Evolutionary conservation across 2,888 invertebrate genomes (phyloP).

Genomic region (Cosmorhoe ocellata): DNA sequence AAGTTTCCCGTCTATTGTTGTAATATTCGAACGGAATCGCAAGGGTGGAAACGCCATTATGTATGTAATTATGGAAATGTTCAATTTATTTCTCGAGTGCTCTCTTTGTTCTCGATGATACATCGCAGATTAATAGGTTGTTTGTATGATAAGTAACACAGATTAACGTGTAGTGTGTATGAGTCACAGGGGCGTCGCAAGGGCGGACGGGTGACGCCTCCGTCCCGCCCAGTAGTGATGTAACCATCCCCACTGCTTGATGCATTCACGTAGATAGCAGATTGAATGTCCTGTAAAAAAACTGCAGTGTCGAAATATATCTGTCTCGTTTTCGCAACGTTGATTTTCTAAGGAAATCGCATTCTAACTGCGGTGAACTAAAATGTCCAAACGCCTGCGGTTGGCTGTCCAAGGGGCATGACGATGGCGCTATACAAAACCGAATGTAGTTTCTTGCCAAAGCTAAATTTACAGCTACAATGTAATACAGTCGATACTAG

Average conservation of each 20-base stretch:
- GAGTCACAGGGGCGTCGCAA: constrained; percentile 42
- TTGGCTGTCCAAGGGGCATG: background rate
- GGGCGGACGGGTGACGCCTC: constrained; percentile 30
- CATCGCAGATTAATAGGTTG: constrained; percentile 20
- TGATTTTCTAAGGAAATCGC: background rate
- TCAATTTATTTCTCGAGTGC: constrained; percentile 42
- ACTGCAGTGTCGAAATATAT: background rate
- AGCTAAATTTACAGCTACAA: too few relatives aligned
- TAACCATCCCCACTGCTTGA: constrained; percentile 27
- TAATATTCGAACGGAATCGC: constrained; percentile 17
- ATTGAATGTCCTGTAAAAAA: background rate
- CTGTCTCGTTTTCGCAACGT: constrained; percentile 3
- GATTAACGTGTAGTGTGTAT: constrained; percentile 23
- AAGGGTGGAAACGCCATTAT: constrained; percentile 40
- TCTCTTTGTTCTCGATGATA: constrained; percentile 41
- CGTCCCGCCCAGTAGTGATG: constrained; percentile 35
- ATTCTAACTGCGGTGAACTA: background rate
- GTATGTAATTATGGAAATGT: constrained; percentile 40
- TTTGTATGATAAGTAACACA: constrained; percentile 16
- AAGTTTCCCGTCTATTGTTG: constrained; percentile 27
- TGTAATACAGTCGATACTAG: background rate
- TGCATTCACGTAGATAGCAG: constrained; percentile 6
- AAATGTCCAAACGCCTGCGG: background rate
- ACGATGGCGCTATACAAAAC: too few relatives aligned
- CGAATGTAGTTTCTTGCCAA: too few relatives aligned